Evolutionary conservation across 1,140 invertebrate species (phyloP).

Genomic region (Eurosta solidaginis): DNA sequence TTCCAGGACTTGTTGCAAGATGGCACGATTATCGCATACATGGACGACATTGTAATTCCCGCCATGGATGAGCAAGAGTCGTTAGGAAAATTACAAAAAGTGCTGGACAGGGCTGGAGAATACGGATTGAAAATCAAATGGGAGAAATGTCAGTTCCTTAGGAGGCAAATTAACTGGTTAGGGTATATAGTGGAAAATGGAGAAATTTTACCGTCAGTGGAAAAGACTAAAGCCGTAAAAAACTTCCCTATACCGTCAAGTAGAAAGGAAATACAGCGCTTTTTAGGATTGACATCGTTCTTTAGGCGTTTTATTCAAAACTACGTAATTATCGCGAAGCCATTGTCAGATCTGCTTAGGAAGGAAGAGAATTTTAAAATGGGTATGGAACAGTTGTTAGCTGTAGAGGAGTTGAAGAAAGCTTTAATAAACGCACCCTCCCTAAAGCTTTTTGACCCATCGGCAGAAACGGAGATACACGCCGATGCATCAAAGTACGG

Average conservation of each 20-base stretch:
- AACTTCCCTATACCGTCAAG: constrained; percentile 12
- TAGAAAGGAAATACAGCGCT: not conserved
- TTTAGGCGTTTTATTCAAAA: not conserved
- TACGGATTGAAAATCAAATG: constrained; percentile 29
- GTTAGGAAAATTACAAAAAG: constrained; percentile 35
- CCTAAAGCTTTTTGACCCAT: no score
- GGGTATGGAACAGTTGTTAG: no score
- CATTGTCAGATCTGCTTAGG: no score
- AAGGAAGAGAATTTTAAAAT: no score
- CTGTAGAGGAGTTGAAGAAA: no score
- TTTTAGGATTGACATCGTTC: constrained; percentile 17
- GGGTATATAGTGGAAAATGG: not conserved
- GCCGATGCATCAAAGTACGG: no score
- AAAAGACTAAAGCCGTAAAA: not conserved
- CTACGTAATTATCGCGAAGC: not conserved
- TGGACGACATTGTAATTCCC: no score
- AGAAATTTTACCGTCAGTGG: not conserved
- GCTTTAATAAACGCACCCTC: no score
- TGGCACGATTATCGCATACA: no score
- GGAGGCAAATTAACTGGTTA: constrained; percentile 7
- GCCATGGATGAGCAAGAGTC: constrained; percentile 29
- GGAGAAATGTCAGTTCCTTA: constrained; percentile 29
- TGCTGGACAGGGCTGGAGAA: constrained; percentile 10
- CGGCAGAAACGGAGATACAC: no score
- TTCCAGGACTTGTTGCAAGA: no score